A percentile compares a stretch with the other conserved stretches of the same genome.
phyloP scores from a whole-genome alignment of 2,113 vertebrate genomes.

The Anhinga anhinga region DNA sequence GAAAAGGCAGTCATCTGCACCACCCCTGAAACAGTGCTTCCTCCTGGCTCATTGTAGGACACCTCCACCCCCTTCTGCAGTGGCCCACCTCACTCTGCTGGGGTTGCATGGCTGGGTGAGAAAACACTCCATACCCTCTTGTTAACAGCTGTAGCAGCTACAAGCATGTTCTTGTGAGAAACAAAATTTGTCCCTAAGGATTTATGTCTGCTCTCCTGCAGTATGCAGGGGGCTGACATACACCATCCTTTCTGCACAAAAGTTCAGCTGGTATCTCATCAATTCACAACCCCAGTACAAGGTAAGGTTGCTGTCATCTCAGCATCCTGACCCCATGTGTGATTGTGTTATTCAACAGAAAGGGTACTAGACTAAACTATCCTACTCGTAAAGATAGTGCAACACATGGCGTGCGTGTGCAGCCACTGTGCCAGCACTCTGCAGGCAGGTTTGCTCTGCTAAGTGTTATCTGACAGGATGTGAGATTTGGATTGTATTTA shows the following conservation, averaged over 20 bases:
- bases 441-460: constrained; percentile 4
- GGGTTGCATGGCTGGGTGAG: background rate
- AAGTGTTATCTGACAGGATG: background rate
- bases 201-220: background rate
- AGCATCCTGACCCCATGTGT: background rate
- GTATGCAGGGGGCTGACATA: background rate
- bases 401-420: background rate
- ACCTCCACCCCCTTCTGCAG: background rate
- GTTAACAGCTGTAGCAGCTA: background rate
- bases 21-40: background rate
- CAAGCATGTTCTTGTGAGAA: background rate
- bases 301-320: constrained; percentile 17
- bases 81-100: background rate
- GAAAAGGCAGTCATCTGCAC: background rate
- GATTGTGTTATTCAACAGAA: constrained; percentile 31
- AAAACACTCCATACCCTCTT: background rate
- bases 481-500: background rate
- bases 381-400: constrained; percentile 34
- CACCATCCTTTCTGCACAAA: background rate
- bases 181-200: background rate
- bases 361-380: constrained; percentile 20
- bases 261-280: background rate
- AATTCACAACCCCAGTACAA: background rate
- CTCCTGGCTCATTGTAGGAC: background rate
- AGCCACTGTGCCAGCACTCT: background rate